Evolutionary conservation across 1,140 invertebrate species (phyloP).

Genomic region (Telenomus remus): DNA sequence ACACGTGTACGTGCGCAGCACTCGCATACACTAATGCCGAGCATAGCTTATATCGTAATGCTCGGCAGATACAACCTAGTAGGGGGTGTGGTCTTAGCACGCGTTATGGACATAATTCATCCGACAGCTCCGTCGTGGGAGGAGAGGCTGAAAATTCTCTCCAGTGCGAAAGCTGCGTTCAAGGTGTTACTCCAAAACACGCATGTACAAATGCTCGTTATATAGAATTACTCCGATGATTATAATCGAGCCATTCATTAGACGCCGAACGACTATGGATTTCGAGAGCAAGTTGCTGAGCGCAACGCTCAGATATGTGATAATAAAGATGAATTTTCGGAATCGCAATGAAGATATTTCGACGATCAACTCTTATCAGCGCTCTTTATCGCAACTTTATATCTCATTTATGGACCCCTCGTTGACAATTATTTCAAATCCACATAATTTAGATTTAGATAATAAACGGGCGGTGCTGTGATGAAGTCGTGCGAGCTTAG

Average conservation of each 20-base stretch:
- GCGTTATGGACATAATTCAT: slow-evolving; percentile 60
- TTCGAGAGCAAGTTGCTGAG: slow-evolving; percentile 13
- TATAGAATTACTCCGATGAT: slow-evolving; percentile 46
- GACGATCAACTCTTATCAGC: slow-evolving; percentile 43
- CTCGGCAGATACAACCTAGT: slow-evolving; percentile 55
- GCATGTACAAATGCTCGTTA: slow-evolving; percentile 52
- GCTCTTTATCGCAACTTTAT: slow-evolving; percentile 14
- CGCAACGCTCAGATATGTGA: slow-evolving; percentile 33
- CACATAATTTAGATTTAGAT: slow-evolving; percentile 36
- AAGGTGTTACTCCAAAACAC: slow-evolving; percentile 48
- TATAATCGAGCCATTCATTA: slow-evolving; percentile 49
- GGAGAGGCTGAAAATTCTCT: slow-evolving; percentile 53
- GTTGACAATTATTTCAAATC: slow-evolving; percentile 34
- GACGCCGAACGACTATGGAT: slow-evolving; percentile 34
- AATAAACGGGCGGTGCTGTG: slow-evolving; percentile 5
- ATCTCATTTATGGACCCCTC: slow-evolving; percentile 30
- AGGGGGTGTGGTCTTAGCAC: slow-evolving; percentile 56
- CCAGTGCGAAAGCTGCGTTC: slow-evolving; percentile 30
- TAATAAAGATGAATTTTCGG: slow-evolving; percentile 41
- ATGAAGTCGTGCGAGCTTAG: too few relatives aligned
- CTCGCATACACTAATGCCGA: slow-evolving; percentile 36
- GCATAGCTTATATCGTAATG: slow-evolving; percentile 52
- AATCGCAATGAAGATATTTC: slow-evolving; percentile 21
- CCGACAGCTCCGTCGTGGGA: slow-evolving; percentile 43
- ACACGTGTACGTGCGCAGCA: slow-evolving; percentile 50